Conservation (phyloP, 1,140 invertebrate genomes). For the Bathynomus jamesi region DNA sequence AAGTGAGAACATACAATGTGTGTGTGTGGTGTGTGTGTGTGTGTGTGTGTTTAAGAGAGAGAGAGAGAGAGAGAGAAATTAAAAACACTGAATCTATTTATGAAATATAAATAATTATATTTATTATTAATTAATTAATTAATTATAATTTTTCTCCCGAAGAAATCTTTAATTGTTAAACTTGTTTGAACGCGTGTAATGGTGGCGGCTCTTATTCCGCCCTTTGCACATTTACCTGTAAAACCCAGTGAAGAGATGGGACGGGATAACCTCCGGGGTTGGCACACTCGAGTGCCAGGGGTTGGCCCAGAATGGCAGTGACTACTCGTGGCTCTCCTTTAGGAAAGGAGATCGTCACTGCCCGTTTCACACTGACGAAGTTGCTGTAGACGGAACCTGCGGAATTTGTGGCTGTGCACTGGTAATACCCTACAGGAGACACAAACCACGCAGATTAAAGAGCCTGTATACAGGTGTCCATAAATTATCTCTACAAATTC, state of each 20-base stretch:
- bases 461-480: not conserved
- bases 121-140: not conserved
- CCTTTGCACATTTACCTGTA: too few species aligned
- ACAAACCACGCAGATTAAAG: too few species aligned
- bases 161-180: too few species aligned
- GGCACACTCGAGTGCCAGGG: constrained; percentile 42
- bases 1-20: not conserved
- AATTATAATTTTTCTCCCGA: too few species aligned
- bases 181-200: too few species aligned
- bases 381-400: constrained; percentile 43
- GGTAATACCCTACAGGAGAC: constrained; percentile 42
- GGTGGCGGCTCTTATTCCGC: too few species aligned
- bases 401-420: constrained; percentile 51
- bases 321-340: constrained; percentile 34
- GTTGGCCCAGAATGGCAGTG: constrained; percentile 43
- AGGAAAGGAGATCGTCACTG: constrained; percentile 40
- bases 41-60: too few species aligned
- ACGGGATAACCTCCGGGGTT: constrained; percentile 44
- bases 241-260: constrained; percentile 45
- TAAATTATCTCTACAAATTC: too few species aligned
- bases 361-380: constrained; percentile 5
- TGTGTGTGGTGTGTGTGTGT: too few species aligned
- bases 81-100: too few species aligned
- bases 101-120: not conserved
- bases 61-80: too few species aligned